Base-by-base conservation (phyloP, 2,113 vertebrate species). In the Dunckerocampus dactyliophorus region DNA sequence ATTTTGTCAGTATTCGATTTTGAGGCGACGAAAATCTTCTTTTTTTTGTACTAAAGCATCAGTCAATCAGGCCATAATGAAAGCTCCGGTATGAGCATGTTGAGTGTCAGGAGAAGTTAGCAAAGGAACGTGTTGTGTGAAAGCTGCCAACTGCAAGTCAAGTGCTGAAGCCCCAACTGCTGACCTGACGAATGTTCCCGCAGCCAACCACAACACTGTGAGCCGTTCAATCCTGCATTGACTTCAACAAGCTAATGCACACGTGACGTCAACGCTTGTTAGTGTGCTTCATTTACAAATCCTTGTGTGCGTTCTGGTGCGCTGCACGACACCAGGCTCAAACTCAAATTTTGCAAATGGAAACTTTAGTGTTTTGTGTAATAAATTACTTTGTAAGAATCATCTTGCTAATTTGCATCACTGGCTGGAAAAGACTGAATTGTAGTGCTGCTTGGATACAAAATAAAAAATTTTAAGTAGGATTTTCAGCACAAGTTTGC, bases 341-440 rank as follows among this genome's bases (percentile, higher is more conserved):
- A 89, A 74, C 74, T 81, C 66, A 9, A 56, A 74, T 77, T 84
- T 85, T 87, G 67, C 76, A 86, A 85, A 83, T 80, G 72, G 73
- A 78, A 87, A 85, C 80, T 28, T 85, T 86, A 80, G 79, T 88
- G 88, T 89, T 83, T 90, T 91, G 81, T 90, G 87, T 88, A 90
- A 89, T 90, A 91, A 91, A 91, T 87, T 78, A 75, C 85, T 91
- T 90, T 90, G 84, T 90, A 89, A 85, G 77, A 87, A 83, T 58
- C 74, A 43, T 74, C 59, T 60, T n/a, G 45, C 21, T 66, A 14
- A 71, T 64, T 81, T 72, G 62, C 56, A 63, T 80, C 59, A 73
- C 46, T 67, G 63, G 49, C 39, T 69, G 65, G 19, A 61, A 34
- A 45, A 56, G 65, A 39, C 19, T 49, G 51, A 66, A 51, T 58